These are phyloP conservation scores for Polypedilum pembai DNA, from an alignment of 1,140 invertebrate genomes.

Conservation along the genomic window DNA sequence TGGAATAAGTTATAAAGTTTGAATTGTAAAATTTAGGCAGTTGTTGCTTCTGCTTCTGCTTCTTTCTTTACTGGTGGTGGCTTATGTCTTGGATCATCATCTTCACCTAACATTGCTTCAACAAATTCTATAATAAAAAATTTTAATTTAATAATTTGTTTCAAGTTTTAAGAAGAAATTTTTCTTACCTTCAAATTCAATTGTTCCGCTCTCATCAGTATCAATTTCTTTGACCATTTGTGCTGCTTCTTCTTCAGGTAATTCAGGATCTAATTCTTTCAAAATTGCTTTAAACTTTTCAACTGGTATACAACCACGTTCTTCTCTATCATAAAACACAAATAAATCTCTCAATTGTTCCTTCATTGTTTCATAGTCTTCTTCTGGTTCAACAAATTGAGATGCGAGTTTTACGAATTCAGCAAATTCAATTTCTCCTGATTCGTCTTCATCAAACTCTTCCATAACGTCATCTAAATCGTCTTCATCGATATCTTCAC, in stretches of 20 bases:
- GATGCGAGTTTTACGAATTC: constrained; percentile 9
- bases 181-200: constrained; percentile 20
- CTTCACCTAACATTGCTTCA: constrained; percentile 3
- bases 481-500: neutral
- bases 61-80: no score
- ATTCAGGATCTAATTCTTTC: constrained; percentile 7
- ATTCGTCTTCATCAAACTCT: constrained; percentile 20
- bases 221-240: constrained; percentile 23
- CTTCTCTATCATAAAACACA: neutral
- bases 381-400: constrained; percentile 18
- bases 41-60: no score
- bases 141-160: neutral
- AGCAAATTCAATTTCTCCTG: constrained; percentile 23
- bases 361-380: constrained; percentile 15
- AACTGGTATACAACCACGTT: neutral
- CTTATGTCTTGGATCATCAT: neutral
- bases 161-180: neutral
- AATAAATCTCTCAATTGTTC: neutral
- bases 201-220: neutral
- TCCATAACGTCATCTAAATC: constrained; percentile 23
- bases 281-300: neutral
- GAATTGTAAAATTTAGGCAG: no score
- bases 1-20: no score
- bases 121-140: neutral
- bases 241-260: neutral